These are phyloP conservation scores for Lamellibrachia columna DNA, from an alignment of 2,888 invertebrate species.

Conservation along the genomic window DNA sequence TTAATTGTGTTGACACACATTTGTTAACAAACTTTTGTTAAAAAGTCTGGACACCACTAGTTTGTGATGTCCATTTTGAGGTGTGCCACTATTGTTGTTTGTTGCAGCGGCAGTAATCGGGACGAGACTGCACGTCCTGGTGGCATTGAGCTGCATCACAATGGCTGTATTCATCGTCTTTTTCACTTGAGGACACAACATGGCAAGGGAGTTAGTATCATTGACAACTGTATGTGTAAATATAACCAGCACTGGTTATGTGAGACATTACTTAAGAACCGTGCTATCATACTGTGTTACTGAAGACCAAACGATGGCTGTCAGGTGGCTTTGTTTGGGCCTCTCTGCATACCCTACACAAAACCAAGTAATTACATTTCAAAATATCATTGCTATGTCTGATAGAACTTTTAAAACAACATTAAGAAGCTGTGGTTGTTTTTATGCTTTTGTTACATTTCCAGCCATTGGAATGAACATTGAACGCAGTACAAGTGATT, in stretches of 20 bases:
- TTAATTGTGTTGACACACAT: neutral
- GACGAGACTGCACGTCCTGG: conserved; percentile 64
- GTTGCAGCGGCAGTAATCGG: conserved; percentile 65
- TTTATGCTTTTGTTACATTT: neutral
- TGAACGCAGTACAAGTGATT: neutral
- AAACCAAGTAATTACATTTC: neutral
- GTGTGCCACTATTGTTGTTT: neutral
- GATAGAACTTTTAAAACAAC: neutral
- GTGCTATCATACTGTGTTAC: neutral
- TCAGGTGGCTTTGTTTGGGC: neutral
- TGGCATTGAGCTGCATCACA: conserved; percentile 61
- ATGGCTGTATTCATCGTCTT: conserved; percentile 64
- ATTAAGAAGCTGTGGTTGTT: neutral
- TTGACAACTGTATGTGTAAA: neutral
- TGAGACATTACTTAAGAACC: neutral
- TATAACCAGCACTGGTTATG: neutral
- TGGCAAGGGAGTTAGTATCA: neutral
- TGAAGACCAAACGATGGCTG: neutral
- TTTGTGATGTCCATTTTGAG: neutral
- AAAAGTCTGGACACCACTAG: too few species aligned
- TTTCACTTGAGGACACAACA: neutral
- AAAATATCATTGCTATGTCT: neutral
- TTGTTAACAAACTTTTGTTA: too few species aligned
- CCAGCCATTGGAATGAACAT: neutral
- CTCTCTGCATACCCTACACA: neutral